Evolutionary conservation across 2,113 vertebrate species (phyloP), one percentile per base, ranked within the genome.

Genomic region (Scartelaos histophorus): DNA sequence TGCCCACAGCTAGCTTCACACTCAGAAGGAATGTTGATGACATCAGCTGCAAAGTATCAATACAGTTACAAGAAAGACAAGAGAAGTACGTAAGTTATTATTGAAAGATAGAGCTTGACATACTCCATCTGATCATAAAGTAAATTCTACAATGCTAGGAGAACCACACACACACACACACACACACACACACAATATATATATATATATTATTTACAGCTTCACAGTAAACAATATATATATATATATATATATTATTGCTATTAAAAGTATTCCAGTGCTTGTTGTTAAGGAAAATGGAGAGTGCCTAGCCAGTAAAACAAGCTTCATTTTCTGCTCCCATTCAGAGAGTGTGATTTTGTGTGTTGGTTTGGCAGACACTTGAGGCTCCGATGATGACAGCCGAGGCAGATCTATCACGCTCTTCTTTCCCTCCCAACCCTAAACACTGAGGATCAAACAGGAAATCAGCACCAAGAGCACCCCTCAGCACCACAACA

Each of bases 241-340:
- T n/a, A n/a, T n/a, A n/a, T n/a, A n/a, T n/a, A n/a, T n/a, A n/a
- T 9, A 24, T 34, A 21, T 57, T 25, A 35, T 22, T 53, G 21
- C 21, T 11, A 54, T 54, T 54, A 54, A 54, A 43, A 21, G 19
- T 21, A 21, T 54, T 11, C 6, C 51, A 21, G 51, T 54, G 1
- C 17, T 21, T 0, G 1, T 49, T n/a, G 35, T 13, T 77, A 29
- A 70, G 35, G 67, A 25, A 47, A 58, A 7, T 21, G 7, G 54
- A 64, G 38, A 67, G 24, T 35, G 45, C 10, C 51, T 0, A 19
- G 46, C 69, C 61, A 62, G 49, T 79, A 64, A 74, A 11, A 21
- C 0, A 0, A 10, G 53, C 73, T 85, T 84, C 25, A 62, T 21
- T 83, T 85, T 82, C 82, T 69, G 74, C 76, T 87, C 84, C 83